Evolutionary conservation across 2,113 vertebrate genomes (phyloP).

Genomic region (Chinchilla lanigera): DNA sequence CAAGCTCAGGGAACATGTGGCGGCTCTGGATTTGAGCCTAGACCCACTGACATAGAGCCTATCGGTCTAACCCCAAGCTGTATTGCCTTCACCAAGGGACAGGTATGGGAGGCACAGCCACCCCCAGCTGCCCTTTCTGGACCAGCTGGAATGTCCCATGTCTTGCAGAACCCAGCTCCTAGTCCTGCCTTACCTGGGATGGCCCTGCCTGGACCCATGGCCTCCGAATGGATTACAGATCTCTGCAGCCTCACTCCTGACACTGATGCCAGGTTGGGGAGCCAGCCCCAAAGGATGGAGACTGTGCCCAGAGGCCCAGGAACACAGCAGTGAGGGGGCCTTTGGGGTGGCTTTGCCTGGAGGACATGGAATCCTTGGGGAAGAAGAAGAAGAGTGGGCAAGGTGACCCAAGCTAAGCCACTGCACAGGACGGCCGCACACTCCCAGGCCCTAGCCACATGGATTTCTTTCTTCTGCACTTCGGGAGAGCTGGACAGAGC

Average conservation of each 20-base stretch:
- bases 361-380: background rate
- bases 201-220: background rate
- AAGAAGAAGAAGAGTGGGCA: background rate
- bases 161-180: conserved; percentile 83
- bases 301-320: background rate
- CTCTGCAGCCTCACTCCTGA: background rate
- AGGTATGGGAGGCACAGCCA: background rate
- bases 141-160: background rate
- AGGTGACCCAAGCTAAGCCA: background rate
- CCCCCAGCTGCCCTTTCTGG: background rate
- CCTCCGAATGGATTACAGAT: background rate
- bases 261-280: background rate
- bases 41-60: rapidly evolving
- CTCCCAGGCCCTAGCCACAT: rapidly evolving
- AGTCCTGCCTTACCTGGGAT: background rate
- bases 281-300: background rate
- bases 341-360: background rate
- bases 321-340: background rate
- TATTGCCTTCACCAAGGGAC: background rate
- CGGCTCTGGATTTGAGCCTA: background rate
- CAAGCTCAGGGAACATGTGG: rapidly evolving
- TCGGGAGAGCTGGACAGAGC: background rate
- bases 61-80: too few relatives aligned
- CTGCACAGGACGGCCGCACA: background rate
- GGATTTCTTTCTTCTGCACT: background rate